Percentiles rank a stretch among this genome's conserved stretches.
These are phyloP conservation scores for Carcina quercana DNA, from an alignment of 2,888 invertebrate species.

Conservation along the genomic window DNA sequence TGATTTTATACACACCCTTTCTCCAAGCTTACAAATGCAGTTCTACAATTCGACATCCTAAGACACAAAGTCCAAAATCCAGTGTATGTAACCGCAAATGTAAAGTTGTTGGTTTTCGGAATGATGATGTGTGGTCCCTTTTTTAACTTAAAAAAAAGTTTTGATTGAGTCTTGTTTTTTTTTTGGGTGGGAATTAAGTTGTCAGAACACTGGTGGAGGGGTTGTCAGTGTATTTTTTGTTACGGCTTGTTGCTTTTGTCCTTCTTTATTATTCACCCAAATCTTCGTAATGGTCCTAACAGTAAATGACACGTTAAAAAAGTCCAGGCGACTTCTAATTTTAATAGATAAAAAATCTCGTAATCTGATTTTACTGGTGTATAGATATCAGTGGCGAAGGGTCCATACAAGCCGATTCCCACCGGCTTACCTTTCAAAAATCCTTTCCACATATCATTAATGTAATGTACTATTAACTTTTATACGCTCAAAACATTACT, in stretches of 20 bases:
- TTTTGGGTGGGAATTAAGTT: slow-evolving; percentile 7
- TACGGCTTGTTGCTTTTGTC: not conserved
- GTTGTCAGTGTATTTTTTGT: too few species aligned
- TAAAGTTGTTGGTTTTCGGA: slow-evolving; percentile 8
- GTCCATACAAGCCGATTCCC: too few species aligned
- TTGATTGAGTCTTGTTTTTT: slow-evolving; percentile 5
- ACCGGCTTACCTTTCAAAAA: too few species aligned
- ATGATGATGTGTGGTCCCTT: slow-evolving; percentile 24
- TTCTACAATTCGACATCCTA: not conserved
- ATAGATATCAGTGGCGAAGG: too few species aligned
- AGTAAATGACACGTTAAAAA: too few species aligned
- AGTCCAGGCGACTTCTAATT: too few species aligned
- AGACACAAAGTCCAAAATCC: slow-evolving; percentile 2
- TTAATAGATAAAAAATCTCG: too few species aligned
- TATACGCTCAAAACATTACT: too few species aligned
- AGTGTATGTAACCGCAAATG: not conserved
- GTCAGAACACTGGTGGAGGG: not conserved
- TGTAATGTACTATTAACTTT: too few species aligned
- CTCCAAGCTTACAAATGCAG: slow-evolving; percentile 14
- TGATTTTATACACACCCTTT: slow-evolving; percentile 33
- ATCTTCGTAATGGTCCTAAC: too few species aligned
- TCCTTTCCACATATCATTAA: too few species aligned
- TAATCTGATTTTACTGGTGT: too few species aligned
- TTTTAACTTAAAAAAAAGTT: slow-evolving; percentile 11
- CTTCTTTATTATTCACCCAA: not conserved